Percentiles rank a stretch among this genome's conserved stretches.
Conservation (phyloP, 1,140 invertebrate genomes). For the Ips nitidus region DNA sequence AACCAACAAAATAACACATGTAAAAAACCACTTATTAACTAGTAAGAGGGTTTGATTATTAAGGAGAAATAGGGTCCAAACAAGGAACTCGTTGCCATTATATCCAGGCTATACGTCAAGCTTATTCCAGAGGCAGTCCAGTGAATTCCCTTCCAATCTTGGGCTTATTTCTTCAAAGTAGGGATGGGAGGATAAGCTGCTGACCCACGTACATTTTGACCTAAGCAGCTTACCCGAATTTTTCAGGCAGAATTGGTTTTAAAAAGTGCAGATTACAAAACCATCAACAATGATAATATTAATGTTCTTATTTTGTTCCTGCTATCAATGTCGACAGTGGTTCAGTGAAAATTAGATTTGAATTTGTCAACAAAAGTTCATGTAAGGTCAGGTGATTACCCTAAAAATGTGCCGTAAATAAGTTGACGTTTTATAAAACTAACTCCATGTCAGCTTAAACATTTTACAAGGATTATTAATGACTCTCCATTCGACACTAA, state of each 20-base stretch:
- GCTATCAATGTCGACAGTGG: no score
- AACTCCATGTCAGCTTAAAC: conserved; percentile 2
- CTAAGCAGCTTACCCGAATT: conserved; percentile 27
- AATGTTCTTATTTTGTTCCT: no score
- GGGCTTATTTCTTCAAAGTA: conserved; percentile 46
- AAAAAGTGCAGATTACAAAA: no score
- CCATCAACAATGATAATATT: no score
- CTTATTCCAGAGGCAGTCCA: conserved; percentile 34
- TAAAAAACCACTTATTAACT: no score
- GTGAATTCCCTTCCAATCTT: conserved; percentile 41
- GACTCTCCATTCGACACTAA: conserved; percentile 8
- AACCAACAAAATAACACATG: no score
- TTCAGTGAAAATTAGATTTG: no score
- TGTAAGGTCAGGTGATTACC: no score
- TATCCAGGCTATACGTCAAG: conserved; percentile 32
- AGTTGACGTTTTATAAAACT: no score
- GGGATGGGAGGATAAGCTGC: conserved; percentile 44
- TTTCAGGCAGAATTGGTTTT: neutral
- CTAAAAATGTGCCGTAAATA: no score
- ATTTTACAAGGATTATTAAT: neutral
- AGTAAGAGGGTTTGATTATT: no score
- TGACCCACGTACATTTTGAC: conserved; percentile 41
- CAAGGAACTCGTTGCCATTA: conserved; percentile 10
- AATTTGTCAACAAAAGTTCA: no score
- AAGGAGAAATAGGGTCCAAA: neutral